These are phyloP conservation scores for Sebastes elongatus DNA, from an alignment of 2,797 vertebrate genomes.

Conservation along the genomic window DNA sequence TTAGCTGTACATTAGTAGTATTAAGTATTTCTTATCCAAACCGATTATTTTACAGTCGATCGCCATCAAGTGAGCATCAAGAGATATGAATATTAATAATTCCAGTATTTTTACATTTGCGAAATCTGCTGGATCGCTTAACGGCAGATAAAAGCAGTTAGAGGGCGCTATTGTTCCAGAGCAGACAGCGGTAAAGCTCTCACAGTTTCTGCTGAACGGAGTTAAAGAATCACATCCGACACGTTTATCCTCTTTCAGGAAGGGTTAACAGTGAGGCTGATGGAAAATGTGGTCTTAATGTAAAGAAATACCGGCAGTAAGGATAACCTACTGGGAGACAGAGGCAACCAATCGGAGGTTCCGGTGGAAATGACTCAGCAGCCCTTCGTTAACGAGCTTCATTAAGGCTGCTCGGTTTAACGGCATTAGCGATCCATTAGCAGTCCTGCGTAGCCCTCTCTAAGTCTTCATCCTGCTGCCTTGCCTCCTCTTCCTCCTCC, in stretches of 20 bases:
- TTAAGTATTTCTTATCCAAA: slow-evolving; percentile 20
- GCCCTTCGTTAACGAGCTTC: slow-evolving; percentile 37
- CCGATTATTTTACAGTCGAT: slow-evolving; percentile 32
- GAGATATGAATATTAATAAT: slow-evolving; percentile 22
- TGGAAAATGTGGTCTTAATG: slow-evolving; percentile 32
- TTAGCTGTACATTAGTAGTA: slow-evolving; percentile 15
- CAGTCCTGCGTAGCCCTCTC: slow-evolving; percentile 65
- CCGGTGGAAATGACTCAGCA: slow-evolving; percentile 12
- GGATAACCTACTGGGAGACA: background rate
- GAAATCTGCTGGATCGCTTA: background rate
- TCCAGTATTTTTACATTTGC: slow-evolving; percentile 50
- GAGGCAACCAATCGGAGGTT: background rate
- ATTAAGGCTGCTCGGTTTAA: slow-evolving; percentile 46
- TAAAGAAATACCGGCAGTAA: background rate
- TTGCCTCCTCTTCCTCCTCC: slow-evolving; percentile 61
- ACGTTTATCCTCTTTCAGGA: slow-evolving; percentile 3
- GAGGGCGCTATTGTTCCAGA: background rate
- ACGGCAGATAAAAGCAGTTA: background rate
- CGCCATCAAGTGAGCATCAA: slow-evolving; percentile 17
- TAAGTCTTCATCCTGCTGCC: slow-evolving; percentile 40
- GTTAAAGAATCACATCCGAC: background rate
- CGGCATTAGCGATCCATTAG: slow-evolving; percentile 33
- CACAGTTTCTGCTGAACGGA: background rate
- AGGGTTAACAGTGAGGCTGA: slow-evolving; percentile 27
- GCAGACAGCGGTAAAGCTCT: background rate